Base-by-base conservation (phyloP, 1,140 invertebrate genomes). In the Thereuonema tuberculata region DNA sequence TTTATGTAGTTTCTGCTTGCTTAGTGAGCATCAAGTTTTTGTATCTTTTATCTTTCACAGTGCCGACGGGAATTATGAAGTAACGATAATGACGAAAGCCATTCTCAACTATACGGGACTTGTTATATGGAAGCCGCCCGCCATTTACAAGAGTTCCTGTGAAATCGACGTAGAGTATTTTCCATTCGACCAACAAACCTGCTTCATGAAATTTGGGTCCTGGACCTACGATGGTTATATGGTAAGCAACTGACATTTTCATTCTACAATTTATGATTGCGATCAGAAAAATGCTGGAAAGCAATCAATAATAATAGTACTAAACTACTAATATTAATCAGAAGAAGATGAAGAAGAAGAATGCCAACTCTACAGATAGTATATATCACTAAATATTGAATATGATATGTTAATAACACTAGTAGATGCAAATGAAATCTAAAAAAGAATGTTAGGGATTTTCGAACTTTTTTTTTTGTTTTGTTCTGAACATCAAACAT, bases 91-190 rank as follows among this genome's bases (percentile, higher is more conserved):
- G 92, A 97, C 93, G 0, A 98, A 98, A 72, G 94, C 92, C 0
- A 89, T 93, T 5, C 81, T 94, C 0, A 84, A 89, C 67, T 82
- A 87, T 72, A 86, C 85, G 0, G 96, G 96, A 17, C 88, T 84
- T 72, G 89, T 93, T 0, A 73, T 87, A 0, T 93, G 89, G 89
- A 90, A 85, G n/a, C 88, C 89, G 24, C 81, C 80, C 24, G 95
- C 95, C 3, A 98, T 99, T 70, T 98, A 97, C 72, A 98, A 98
- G 74, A 96, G 92, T 15, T 97, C 93, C 1, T 99, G 96, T 69
- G 90, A 95, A 75, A 93, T 95, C 60, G 92, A 97, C 71, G 92
- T 98, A 1, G 80, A 87, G 50, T 81, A 94, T 72, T 98, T 98
- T 75, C 93, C 93, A 1, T 98, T 96, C 71, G 94, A 97, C 76